phyloP scores from a whole-genome alignment of 2,888 invertebrate species.

The Ecliptopera silaceata region DNA sequence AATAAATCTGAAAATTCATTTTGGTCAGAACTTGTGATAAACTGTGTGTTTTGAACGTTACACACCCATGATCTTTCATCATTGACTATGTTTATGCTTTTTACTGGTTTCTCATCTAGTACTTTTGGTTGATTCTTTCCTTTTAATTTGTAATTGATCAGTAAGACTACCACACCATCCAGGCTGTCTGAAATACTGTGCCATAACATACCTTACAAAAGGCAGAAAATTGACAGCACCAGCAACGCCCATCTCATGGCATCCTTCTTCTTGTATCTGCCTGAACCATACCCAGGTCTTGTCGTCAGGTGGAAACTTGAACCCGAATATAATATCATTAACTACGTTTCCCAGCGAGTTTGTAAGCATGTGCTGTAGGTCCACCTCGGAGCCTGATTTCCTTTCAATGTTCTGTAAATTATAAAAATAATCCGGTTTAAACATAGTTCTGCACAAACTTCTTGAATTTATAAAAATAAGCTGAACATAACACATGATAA shows the following conservation, averaged over 20 bases:
- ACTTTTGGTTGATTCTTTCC: not conserved
- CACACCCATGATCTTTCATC: not conserved
- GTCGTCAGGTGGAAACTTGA: conserved; percentile 86
- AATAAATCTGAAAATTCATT: conserved; percentile 75
- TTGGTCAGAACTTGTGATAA: not conserved
- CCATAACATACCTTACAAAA: conserved; percentile 85
- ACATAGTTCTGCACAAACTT: too few relatives aligned
- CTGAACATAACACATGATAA: too few relatives aligned
- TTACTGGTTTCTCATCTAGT: too few relatives aligned
- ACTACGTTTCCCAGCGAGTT: conserved; percentile 90
- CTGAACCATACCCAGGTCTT: conserved; percentile 90
- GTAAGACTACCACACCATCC: too few relatives aligned
- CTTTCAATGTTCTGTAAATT: conserved; percentile 64
- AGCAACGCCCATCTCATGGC: conserved; percentile 91
- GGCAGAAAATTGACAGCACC: conserved; percentile 94
- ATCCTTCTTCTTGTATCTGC: conserved; percentile 91
- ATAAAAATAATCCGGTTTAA: too few relatives aligned
- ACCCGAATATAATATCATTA: conserved; percentile 90
- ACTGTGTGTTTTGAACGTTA: too few relatives aligned
- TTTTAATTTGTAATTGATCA: too few relatives aligned
- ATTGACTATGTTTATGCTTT: not conserved
- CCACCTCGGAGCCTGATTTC: conserved; percentile 56
- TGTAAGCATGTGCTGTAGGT: conserved; percentile 82
- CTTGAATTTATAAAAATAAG: too few relatives aligned
- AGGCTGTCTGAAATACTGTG: not conserved